These are phyloP conservation scores for Zosterops japonicus DNA, from an alignment of 2,113 vertebrate species.

Conservation along the genomic window DNA sequence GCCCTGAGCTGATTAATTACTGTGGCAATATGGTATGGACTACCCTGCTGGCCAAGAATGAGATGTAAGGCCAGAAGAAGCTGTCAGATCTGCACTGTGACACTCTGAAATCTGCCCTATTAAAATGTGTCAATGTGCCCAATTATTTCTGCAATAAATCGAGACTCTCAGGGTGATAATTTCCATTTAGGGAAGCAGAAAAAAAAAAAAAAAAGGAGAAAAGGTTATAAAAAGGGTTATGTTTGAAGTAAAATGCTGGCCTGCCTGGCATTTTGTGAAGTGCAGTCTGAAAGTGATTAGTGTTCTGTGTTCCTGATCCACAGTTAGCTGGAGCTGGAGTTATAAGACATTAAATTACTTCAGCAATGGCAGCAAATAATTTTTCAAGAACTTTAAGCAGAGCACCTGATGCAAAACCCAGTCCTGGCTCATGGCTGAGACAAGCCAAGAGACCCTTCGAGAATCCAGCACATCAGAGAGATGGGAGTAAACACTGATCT, in stretches of 20 bases:
- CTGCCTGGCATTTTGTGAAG: neutral
- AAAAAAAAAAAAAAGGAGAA: too few species aligned
- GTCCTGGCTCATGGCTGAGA: neutral
- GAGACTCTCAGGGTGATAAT: neutral
- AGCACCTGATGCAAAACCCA: neutral
- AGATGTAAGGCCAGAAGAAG: neutral
- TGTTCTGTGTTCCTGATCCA: neutral
- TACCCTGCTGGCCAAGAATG: neutral
- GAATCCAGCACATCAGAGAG: neutral
- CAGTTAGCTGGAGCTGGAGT: neutral
- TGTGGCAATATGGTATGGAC: neutral
- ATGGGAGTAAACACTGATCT: neutral
- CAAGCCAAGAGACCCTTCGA: neutral
- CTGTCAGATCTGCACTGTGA: neutral
- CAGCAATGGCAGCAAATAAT: neutral
- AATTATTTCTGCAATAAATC: neutral
- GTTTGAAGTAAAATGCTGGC: neutral
- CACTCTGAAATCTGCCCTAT: neutral
- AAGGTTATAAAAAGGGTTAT: neutral
- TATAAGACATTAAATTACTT: neutral
- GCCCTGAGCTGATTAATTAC: neutral
- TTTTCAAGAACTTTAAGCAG: neutral
- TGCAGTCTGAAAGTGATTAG: neutral
- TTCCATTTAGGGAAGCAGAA: fast-evolving
- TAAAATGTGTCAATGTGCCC: neutral